Evolutionary conservation across 2,113 vertebrate species (phyloP).

Genomic region (Aix galericulata): DNA sequence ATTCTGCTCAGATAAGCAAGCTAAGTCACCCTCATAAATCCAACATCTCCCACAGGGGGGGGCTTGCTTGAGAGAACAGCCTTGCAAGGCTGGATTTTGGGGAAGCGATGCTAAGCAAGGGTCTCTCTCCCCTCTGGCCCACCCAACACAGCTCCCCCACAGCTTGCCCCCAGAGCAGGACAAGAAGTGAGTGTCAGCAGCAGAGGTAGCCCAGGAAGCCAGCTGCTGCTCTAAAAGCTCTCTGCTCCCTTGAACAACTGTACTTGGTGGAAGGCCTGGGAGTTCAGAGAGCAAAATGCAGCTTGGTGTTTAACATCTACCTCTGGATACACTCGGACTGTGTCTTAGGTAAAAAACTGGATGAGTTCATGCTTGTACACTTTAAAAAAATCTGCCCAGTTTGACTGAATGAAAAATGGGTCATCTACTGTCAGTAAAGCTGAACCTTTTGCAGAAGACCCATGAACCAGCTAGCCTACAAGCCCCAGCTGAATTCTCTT

Average conservation of each 20-base stretch:
- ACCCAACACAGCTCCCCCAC: accelerated
- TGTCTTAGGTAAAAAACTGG: background rate
- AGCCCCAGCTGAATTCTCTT: background rate
- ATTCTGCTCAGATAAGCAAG: background rate
- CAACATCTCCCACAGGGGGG: background rate
- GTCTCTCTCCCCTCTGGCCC: background rate
- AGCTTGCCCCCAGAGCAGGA: background rate
- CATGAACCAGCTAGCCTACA: background rate
- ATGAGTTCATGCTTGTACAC: background rate
- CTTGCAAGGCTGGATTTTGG: background rate
- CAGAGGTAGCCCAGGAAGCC: background rate
- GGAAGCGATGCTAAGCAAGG: background rate
- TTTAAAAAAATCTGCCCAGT: background rate
- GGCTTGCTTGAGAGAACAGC: background rate
- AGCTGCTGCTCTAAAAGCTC: background rate
- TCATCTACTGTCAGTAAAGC: background rate
- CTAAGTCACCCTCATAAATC: background rate
- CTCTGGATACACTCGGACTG: background rate
- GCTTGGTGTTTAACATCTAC: background rate
- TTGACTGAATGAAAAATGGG: background rate
- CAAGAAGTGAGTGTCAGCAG: background rate
- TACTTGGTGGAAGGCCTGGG: background rate
- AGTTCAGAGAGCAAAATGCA: background rate
- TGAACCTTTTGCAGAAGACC: background rate
- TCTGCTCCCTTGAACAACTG: background rate